Evolutionary conservation across 2,797 vertebrate species (phyloP).

Genomic region (Salmo trutta): DNA sequence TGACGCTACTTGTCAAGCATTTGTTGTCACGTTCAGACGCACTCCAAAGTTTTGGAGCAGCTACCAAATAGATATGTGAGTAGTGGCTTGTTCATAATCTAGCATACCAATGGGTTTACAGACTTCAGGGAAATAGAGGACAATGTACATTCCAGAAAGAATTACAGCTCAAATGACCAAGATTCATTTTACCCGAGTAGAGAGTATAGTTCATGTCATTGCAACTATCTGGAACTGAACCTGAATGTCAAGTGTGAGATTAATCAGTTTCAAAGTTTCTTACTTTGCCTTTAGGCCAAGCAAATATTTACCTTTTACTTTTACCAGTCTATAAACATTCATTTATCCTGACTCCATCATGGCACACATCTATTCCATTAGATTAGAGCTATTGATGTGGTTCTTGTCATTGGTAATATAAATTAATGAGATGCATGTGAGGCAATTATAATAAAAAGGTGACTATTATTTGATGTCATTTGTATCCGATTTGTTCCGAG

Average conservation of each 20-base stretch:
- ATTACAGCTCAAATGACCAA: too few species aligned
- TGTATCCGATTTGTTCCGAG: conserved; percentile 26
- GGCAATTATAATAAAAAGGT: conserved; percentile 32
- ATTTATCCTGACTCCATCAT: neutral
- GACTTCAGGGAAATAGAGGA: neutral
- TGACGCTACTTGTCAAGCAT: neutral
- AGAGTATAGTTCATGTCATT: conserved; percentile 1
- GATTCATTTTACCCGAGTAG: neutral
- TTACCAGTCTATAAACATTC: conserved; percentile 4
- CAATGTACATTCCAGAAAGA: neutral
- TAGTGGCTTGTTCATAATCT: neutral
- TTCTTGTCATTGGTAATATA: conserved; percentile 17
- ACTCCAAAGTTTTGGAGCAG: neutral
- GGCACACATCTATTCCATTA: too few species aligned
- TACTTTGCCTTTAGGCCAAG: conserved; percentile 18
- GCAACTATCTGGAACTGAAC: conserved; percentile 15
- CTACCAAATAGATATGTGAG: neutral
- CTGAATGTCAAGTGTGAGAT: neutral
- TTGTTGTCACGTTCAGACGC: neutral
- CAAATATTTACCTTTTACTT: conserved; percentile 1
- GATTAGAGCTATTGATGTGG: conserved; percentile 9
- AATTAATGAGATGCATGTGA: conserved; percentile 25
- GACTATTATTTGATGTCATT: conserved; percentile 29
- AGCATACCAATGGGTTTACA: conserved; percentile 1
- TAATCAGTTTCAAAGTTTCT: conserved; percentile 8